Percentiles rank a stretch among this genome's conserved stretches.
These are phyloP conservation scores for Contarinia nasturtii DNA, from an alignment of 1,140 invertebrate species.

Conservation along the genomic window DNA sequence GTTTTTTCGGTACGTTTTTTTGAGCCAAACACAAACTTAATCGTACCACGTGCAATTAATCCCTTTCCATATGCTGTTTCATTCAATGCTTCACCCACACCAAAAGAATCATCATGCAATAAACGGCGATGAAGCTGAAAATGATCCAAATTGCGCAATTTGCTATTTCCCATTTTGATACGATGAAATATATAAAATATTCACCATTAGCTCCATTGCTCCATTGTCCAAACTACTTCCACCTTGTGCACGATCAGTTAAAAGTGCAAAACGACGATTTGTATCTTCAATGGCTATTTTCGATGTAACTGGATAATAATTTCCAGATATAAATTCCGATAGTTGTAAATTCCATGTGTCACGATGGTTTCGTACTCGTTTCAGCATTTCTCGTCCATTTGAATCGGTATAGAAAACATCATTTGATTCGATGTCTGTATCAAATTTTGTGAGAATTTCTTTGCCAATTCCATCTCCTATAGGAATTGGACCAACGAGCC, in stretches of 20 bases:
- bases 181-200: not conserved
- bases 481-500: slow-evolving; percentile 89
- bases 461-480: slow-evolving; percentile 53
- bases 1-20: not conserved
- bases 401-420: slow-evolving; percentile 80
- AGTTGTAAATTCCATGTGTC: slow-evolving; percentile 50
- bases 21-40: slow-evolving; percentile 36
- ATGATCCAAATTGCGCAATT: too few species aligned
- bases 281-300: slow-evolving; percentile 43
- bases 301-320: slow-evolving; percentile 87
- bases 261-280: slow-evolving; percentile 35
- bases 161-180: not conserved
- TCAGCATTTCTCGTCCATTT: slow-evolving; percentile 77
- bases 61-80: slow-evolving; percentile 61
- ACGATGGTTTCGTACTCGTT: slow-evolving; percentile 48
- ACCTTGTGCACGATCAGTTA: slow-evolving; percentile 81
- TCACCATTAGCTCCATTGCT: slow-evolving; percentile 58
- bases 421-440: slow-evolving; percentile 38
- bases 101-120: slow-evolving; percentile 76
- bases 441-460: slow-evolving; percentile 62
- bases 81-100: slow-evolving; percentile 81
- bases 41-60: slow-evolving; percentile 61
- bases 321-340: slow-evolving; percentile 50
- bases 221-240: slow-evolving; percentile 59
- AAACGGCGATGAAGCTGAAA: slow-evolving; percentile 63